A percentile compares a stretch with the other conserved stretches of the same genome.
Conservation (phyloP, 2,888 invertebrate genomes). For the Caenorhabditis sulstoni region DNA sequence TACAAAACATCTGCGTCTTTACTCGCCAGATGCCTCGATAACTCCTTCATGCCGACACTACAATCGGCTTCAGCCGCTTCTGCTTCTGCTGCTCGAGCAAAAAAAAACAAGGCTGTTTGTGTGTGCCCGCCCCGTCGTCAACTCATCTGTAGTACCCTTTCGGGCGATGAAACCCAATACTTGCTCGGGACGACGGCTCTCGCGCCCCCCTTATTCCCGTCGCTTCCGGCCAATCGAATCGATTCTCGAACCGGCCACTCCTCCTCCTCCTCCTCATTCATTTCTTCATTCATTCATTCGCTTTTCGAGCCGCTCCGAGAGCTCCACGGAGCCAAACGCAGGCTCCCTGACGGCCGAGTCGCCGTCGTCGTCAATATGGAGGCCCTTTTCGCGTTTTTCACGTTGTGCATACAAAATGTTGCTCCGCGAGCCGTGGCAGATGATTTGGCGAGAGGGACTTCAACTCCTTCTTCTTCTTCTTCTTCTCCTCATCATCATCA, state of each 20-base stretch:
- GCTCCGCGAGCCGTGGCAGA: constrained; percentile 24
- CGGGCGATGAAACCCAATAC: constrained; percentile 13
- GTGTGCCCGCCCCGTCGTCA: not conserved
- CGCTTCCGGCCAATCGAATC: not conserved
- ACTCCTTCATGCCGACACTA: too few relatives aligned
- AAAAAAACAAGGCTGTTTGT: constrained; percentile 11
- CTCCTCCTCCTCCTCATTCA: not conserved
- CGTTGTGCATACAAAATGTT: constrained; percentile 52
- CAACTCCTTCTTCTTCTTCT: constrained; percentile 6
- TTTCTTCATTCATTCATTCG: constrained; percentile 18
- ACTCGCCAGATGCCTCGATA: too few relatives aligned
- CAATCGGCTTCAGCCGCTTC: too few relatives aligned
- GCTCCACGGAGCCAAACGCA: not conserved
- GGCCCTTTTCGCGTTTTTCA: constrained; percentile 8
- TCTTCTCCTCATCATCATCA: constrained; percentile 6
- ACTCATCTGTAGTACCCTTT: constrained; percentile 8
- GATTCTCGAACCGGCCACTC: too few relatives aligned
- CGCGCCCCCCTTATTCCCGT: too few relatives aligned
- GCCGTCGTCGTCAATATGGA: constrained; percentile 3
- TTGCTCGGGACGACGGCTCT: not conserved
- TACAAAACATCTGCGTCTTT: too few relatives aligned
- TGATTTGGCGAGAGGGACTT: constrained; percentile 8
- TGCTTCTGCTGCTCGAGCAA: too few relatives aligned
- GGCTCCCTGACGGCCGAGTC: constrained; percentile 20
- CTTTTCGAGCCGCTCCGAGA: not conserved